These are phyloP conservation scores for Sebastes goodei DNA, from an alignment of 2,797 vertebrate species.

Conservation along the genomic window DNA sequence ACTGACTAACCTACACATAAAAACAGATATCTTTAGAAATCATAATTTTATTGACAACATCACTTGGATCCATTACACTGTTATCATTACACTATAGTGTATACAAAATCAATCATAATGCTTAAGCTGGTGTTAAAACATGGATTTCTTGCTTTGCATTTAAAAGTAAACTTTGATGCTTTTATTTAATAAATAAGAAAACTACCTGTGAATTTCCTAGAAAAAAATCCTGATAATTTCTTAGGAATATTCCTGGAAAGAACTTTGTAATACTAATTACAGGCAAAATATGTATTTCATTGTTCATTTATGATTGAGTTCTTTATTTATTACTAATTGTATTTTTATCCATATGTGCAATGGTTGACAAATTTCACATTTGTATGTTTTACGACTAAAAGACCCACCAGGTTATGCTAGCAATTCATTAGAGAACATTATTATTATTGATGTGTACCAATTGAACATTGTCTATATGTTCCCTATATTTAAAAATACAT, in stretches of 20 bases:
- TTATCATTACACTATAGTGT: not conserved
- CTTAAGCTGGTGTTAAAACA: not conserved
- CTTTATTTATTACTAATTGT: not conserved
- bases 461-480: not conserved
- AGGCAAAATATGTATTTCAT: not conserved
- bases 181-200: not conserved
- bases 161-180: not conserved
- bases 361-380: not conserved
- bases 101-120: not conserved
- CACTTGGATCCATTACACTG: not conserved
- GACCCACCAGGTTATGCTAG: not conserved
- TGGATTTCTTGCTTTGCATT: not conserved
- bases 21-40: not conserved
- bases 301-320: too few relatives aligned
- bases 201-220: not conserved
- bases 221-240: not conserved
- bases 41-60: not conserved
- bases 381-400: not conserved
- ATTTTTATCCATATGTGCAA: not conserved
- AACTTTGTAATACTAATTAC: not conserved
- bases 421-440: not conserved
- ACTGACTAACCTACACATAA: not conserved
- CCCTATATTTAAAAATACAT: not conserved
- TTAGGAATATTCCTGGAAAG: not conserved
- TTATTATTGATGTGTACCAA: not conserved